phyloP scores from a whole-genome alignment of 2,113 vertebrate genomes.

The Indicator maculatus region DNA sequence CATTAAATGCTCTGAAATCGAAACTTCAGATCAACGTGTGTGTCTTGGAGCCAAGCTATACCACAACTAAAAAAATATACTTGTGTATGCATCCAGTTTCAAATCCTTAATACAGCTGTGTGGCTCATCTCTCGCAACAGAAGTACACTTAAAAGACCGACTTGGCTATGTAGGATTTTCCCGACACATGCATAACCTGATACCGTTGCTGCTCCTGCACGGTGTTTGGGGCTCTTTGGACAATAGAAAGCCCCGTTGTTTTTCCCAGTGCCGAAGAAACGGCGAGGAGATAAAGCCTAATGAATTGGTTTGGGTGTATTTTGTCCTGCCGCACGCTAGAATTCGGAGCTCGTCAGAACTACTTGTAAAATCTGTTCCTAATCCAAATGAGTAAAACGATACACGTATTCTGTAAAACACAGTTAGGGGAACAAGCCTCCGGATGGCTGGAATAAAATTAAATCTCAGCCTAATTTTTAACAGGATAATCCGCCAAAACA shows the following conservation, averaged over 20 bases:
- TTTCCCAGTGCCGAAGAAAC: neutral
- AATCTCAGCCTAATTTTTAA: conserved; percentile 43
- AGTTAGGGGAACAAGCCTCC: neutral
- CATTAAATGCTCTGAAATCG: conserved; percentile 39
- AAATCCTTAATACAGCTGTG: neutral
- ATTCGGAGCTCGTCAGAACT: neutral
- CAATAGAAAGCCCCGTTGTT: conserved; percentile 36
- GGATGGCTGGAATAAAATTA: conserved; percentile 26
- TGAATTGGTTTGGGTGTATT: conserved; percentile 29
- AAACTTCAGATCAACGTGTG: neutral
- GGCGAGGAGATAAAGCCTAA: conserved; percentile 19
- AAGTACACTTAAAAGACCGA: neutral
- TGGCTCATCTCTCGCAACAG: neutral
- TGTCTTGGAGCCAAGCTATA: neutral
- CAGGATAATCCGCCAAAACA: conserved; percentile 26
- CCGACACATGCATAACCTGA: neutral
- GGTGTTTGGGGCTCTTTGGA: neutral
- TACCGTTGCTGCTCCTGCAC: neutral
- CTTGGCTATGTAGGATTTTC: neutral
- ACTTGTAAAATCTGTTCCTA: conserved; percentile 37
- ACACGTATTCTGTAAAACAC: conserved; percentile 1
- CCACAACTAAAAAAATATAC: neutral
- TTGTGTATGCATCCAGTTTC: neutral
- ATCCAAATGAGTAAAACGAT: conserved; percentile 55
- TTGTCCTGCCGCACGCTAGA: neutral